Base-by-base conservation (phyloP, 2,113 vertebrate species). In the Hydrochoerus hydrochaeris region DNA sequence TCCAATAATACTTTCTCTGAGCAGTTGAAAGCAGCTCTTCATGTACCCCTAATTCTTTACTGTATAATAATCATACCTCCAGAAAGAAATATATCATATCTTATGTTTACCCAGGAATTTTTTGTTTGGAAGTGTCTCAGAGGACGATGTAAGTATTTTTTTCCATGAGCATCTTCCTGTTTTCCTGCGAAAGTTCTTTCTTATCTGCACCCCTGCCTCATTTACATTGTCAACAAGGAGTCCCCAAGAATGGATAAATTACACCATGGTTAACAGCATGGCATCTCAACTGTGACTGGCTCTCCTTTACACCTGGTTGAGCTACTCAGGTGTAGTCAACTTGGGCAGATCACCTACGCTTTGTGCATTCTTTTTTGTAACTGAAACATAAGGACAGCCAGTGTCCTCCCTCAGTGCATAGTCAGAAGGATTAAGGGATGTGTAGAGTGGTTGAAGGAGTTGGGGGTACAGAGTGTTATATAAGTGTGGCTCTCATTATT, bases 221-320 rank as follows among this genome's bases (percentile, higher is more conserved):
- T 35, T 20, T 30, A 17, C 8, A 14, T 0, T 4, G 32, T 30
- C 5, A 49, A n/a, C 6, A 28, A 9, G 2, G 57, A n/a, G 30
- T 75, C 28, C 73, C 19, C 8, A 30, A 46, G 28, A 22, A n/a
- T 41, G 20, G n/a, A n/a, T 60, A 58, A 4, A 26, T 28, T 41
- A 71, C 2, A 10, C 24, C 35, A 4, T 10, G 10, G 7, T 28
- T 26, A 46, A 2, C 1, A 71, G 87, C 1, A 4, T 32, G 30
- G 77, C 5, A 17, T 38, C 38, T 73, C 44, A 30, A 30, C 73
- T 6, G 7, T 16, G 44, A 44, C 73, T 77, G 44, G 12, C 73
- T 77, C 41, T 41, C 12, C 73, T 30, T 28, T 49, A 46, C 24
- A 3, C 38, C 82, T 52, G 17, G 1, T 41, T 91, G 62, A 44